Evolutionary conservation across 2,797 vertebrate species (phyloP), one percentile per base, ranked within the genome.

Genomic region (Argya squamiceps): DNA sequence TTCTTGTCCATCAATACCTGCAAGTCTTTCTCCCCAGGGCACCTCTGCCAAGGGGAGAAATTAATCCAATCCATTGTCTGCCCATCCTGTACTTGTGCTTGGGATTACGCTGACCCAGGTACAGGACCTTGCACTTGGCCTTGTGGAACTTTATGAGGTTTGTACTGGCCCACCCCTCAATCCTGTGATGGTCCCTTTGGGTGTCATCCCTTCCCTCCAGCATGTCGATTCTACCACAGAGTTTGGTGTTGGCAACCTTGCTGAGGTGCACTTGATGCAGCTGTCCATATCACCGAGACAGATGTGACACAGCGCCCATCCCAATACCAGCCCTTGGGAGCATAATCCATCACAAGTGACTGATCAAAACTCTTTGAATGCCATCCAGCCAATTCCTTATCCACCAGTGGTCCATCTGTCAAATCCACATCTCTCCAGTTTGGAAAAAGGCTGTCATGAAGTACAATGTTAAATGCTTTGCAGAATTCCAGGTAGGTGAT

Each of bases 301-400:
- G n/a, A 22, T 34, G 20, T 50, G 44, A 26, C 52, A 13, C 32
- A n/a, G 32, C 0, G 1, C 32, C 3, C 0, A 0, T 22, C 19
- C 29, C 56, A 49, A 0, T 15, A 49, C 30, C 4, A 12, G 3
- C 11, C 36, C 30, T 15, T 37, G 50, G n/a, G 14, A 69, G 12
- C 29, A 30, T 7, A 23, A 21, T 36, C 41, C 6, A 0, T 44
- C 49, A 30, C 12, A 16, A 58, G n/a, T n/a, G 32, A 44, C 29
- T 30, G 32, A 69, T n/a, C 55, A 22, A 36, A 68, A 6, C 22
- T 18, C 47, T 34, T 39, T 12, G 30, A 41, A 49, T 27, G 62
- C 32, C 6, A 6, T 47, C 56, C 49, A 50, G 43, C 32, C 43
- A 34, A 15, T 69, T 68, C 41, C 41, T 49, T 62, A 21, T n/a